Conservation (phyloP, 2,113 vertebrate genomes). For the Vidua chalybeata region DNA sequence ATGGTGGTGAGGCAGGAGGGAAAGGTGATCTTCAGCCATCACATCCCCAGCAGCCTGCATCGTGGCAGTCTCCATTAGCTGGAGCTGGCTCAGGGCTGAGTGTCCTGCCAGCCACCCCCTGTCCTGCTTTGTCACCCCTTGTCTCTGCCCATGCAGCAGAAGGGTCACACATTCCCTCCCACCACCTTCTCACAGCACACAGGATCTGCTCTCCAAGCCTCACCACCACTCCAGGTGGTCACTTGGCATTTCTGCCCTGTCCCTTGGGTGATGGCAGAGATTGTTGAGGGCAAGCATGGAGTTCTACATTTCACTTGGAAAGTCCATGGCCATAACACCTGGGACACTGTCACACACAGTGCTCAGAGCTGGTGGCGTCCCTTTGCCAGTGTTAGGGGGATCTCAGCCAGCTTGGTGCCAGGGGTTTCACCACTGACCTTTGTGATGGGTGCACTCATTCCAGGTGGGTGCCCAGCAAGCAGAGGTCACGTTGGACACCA, state of each 20-base stretch:
- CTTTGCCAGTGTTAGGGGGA: fast-evolving
- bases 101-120: not conserved
- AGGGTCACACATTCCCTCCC: not conserved
- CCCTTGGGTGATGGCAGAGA: not conserved
- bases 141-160: not conserved
- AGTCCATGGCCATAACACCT: fast-evolving
- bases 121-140: not conserved
- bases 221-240: not conserved
- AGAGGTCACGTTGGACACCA: not conserved
- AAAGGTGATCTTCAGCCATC: not conserved
- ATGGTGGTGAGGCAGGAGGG: not conserved
- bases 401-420: not conserved
- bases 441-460: fast-evolving
- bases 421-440: not conserved
- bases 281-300: not conserved
- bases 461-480: not conserved
- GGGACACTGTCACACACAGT: fast-evolving
- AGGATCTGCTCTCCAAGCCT: not conserved
- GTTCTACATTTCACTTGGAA: not conserved
- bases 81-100: not conserved
- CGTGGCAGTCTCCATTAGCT: fast-evolving
- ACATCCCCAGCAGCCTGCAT: fast-evolving
- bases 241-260: not conserved
- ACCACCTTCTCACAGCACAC: not conserved
- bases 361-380: not conserved